Conservation (phyloP, 2,888 invertebrate genomes). For the Cinara cedri region DNA sequence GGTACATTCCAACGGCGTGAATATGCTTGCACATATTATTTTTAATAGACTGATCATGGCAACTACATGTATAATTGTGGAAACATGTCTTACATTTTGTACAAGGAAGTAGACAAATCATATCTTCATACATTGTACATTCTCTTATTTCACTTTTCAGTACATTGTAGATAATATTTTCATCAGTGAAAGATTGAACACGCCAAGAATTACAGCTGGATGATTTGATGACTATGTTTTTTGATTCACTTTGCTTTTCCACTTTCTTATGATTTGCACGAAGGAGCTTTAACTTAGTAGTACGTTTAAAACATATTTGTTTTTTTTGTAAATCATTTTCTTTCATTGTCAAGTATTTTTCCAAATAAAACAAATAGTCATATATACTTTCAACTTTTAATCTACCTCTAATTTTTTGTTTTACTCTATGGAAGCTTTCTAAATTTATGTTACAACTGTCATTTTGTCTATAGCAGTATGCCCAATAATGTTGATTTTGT, state of each 20-base stretch:
- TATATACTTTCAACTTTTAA: not conserved
- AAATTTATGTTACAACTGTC: not conserved
- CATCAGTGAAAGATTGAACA: not conserved
- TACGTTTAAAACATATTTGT: not conserved
- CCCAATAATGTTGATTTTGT: slow-evolving; percentile 23
- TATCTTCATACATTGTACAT: not conserved
- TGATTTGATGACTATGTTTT: not conserved
- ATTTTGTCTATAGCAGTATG: slow-evolving; percentile 6
- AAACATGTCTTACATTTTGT: slow-evolving; percentile 8
- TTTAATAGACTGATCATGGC: not conserved
- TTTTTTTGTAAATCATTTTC: slow-evolving; percentile 3
- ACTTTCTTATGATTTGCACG: not conserved
- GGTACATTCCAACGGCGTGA: not conserved
- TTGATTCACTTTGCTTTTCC: not conserved
- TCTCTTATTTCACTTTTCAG: not conserved
- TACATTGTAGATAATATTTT: slow-evolving; percentile 9
- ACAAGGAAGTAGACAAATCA: not conserved
- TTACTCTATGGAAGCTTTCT: slow-evolving; percentile 1
- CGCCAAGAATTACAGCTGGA: not conserved
- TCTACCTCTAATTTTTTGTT: not conserved
- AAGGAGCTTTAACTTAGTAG: not conserved
- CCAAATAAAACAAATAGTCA: not conserved
- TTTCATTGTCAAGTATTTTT: not conserved
- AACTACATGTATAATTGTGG: not conserved
- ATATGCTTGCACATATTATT: slow-evolving; percentile 18